Conservation (phyloP, 35 echinoderm and acorn worm genomes). For the Nesometra sesokonis region DNA sequence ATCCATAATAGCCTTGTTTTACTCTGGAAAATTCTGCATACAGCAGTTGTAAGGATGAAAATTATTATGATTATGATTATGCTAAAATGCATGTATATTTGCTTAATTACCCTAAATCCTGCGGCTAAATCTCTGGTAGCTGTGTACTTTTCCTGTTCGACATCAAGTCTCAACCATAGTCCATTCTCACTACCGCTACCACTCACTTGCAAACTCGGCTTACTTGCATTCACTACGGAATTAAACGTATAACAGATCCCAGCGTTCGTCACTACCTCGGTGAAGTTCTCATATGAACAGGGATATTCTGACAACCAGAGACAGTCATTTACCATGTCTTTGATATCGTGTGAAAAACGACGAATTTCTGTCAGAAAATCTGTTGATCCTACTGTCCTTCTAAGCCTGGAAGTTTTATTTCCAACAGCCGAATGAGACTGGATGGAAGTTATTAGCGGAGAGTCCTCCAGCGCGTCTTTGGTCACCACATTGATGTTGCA, state of each 20-base stretch:
- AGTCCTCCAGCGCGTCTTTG: neutral
- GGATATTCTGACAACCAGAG: constrained; percentile 18
- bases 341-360: neutral
- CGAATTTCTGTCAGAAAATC: neutral
- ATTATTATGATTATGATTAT: too few species aligned
- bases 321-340: neutral
- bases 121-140: constrained; percentile 27
- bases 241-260: constrained; percentile 74
- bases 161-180: constrained; percentile 36
- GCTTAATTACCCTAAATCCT: constrained; percentile 54
- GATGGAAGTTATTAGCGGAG: too few species aligned
- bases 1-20: neutral
- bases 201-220: neutral
- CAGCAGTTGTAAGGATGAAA: neutral
- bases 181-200: constrained; percentile 43
- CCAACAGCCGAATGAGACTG: too few species aligned
- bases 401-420: too few species aligned
- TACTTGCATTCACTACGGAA: neutral
- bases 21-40: neutral
- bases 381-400: too few species aligned
- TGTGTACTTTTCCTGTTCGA: constrained; percentile 61
- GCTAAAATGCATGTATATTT: too few species aligned
- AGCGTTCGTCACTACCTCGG: constrained; percentile 44
- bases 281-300: constrained; percentile 50
- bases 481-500: neutral